phyloP scores from a whole-genome alignment of 2,888 invertebrate genomes.

The Agriopis aurantiaria region DNA sequence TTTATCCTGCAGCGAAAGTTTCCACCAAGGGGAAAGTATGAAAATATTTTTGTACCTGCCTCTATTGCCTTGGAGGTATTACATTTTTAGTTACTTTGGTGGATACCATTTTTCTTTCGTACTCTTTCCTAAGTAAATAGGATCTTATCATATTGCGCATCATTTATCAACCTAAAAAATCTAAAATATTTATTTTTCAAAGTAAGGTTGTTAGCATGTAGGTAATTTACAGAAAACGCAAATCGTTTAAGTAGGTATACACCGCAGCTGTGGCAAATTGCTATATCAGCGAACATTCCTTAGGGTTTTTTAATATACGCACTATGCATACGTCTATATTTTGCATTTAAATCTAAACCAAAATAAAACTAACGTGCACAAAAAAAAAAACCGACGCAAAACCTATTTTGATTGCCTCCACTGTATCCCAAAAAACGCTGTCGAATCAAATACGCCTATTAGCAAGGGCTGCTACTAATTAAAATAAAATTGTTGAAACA shows the following conservation, averaged over 20 bases:
- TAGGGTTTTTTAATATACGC: too few species aligned
- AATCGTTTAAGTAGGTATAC: too few species aligned
- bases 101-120: too few species aligned
- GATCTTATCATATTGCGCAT: too few species aligned
- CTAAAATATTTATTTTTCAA: too few species aligned
- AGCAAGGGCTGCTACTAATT: conserved; percentile 79
- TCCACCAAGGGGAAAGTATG: conserved; percentile 44
- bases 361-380: too few species aligned
- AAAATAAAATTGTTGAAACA: conserved; percentile 86
- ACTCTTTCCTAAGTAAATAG: background rate
- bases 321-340: too few species aligned
- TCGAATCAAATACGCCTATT: conserved; percentile 76
- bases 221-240: too few species aligned
- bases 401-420: conserved; percentile 16
- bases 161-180: too few species aligned
- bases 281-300: background rate
- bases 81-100: conserved; percentile 1
- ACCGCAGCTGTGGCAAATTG: too few species aligned
- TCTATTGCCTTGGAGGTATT: conserved; percentile 9
- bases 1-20: conserved; percentile 51
- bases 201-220: too few species aligned
- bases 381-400: background rate
- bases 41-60: conserved; percentile 35
- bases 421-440: conserved; percentile 43
- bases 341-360: too few species aligned